Evolutionary conservation across 2,113 vertebrate species (phyloP), one percentile per base, ranked within the genome.

Genomic region (Rhinolophus ferrumequinum): DNA sequence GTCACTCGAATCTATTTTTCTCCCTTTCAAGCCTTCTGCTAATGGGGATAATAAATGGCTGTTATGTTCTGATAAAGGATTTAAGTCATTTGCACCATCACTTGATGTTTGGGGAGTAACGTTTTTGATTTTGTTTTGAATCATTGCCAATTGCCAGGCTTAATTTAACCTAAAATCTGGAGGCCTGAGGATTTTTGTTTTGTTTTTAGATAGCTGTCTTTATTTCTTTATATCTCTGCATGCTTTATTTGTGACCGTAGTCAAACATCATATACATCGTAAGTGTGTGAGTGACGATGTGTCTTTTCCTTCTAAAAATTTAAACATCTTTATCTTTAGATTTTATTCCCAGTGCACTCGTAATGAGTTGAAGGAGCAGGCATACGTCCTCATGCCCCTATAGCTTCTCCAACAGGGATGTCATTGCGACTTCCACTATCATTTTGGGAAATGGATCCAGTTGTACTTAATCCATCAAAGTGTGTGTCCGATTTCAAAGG

Each of bases 91-190:
- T 18, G 8, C 33, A 28, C 54, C 16, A 85, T 88, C 50, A 75
- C 3, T 80, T 85, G 60, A 21, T 66, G 14, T 73, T 96, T 86
- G 58, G 33, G 22, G 15, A 85, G 67, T 28, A 84, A 54, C 8
- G 0, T 66, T 47, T 80, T 62, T n/a, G 7, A 73, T 95, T 85
- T 84, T 81, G 7, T 90, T 95, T 88, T 96, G 33, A 72, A 69
- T 91, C 88, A 80, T 76, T 11, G 16, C 28, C 38, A 95, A 28
- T 58, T 76, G 8, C 22, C 35, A 86, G 30, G 19, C 8, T n/a
- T 79, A 83, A 91, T 89, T 80, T 94, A 21, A 79, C 44, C 28
- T 83, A 26, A 95, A 89, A 87, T 4, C 38, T 81, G 5, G 6
- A 96, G 19, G 15, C 26, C 90, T 88, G 3, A 47, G 22, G 14